phyloP scores from a whole-genome alignment of 2,797 vertebrate genomes.

The Girardinus metallicus region DNA sequence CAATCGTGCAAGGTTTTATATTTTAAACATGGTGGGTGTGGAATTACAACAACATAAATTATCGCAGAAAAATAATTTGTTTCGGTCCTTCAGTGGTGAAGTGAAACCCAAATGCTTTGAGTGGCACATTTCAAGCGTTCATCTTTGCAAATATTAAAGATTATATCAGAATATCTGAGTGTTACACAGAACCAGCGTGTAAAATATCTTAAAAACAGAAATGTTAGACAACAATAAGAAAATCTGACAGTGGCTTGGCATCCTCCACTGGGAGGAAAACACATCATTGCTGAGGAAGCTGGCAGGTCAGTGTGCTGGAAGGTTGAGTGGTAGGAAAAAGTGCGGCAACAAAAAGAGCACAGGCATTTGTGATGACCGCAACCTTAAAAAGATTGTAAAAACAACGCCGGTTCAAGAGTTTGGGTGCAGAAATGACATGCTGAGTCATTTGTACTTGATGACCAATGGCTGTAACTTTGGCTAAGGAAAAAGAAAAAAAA shows the following conservation, averaged over 20 bases:
- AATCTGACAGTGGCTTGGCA: not conserved
- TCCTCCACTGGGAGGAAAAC: not conserved
- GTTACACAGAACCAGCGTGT: not conserved
- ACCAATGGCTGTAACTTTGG: not conserved
- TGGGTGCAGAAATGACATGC: not conserved
- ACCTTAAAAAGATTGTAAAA: not conserved
- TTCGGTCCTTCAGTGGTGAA: not conserved
- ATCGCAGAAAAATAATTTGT: not conserved
- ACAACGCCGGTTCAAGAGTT: not conserved
- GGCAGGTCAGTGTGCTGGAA: not conserved
- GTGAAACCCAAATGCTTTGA: not conserved
- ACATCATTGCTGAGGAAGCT: not conserved
- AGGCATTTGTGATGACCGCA: not conserved
- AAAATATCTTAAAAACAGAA: not conserved
- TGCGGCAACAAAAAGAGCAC: not conserved
- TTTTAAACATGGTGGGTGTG: not conserved
- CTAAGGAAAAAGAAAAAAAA: not conserved
- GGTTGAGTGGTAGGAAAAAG: not conserved
- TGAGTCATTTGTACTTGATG: not conserved
- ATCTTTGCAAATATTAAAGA: not conserved
- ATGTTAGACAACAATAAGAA: not conserved
- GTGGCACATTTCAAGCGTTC: not conserved
- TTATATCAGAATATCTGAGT: not conserved
- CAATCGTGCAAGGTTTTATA: not conserved
- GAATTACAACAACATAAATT: not conserved